These are phyloP conservation scores for Harpagifer antarcticus DNA, from an alignment of 2,797 vertebrate species.

Conservation along the genomic window DNA sequence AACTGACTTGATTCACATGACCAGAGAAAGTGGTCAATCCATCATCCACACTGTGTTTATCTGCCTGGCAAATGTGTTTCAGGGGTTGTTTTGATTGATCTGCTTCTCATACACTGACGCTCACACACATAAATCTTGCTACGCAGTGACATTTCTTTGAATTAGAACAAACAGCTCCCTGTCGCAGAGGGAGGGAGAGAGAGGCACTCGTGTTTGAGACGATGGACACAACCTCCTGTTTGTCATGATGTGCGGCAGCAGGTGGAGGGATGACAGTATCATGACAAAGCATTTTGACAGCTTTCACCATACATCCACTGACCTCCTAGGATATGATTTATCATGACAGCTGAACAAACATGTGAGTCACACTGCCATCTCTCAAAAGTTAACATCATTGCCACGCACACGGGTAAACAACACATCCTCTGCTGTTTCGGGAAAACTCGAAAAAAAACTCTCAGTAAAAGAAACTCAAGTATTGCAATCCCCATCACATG, in stretches of 20 bases:
- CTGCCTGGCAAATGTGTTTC: conserved; percentile 30
- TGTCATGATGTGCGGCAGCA: conserved; percentile 59
- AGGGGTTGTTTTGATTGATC: conserved; percentile 34
- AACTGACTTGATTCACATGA: conserved; percentile 37
- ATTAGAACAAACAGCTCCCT: conserved; percentile 35
- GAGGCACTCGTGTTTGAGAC: conserved; percentile 28
- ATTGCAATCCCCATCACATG: background rate
- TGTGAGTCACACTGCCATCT: conserved; percentile 64
- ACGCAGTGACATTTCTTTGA: conserved; percentile 27
- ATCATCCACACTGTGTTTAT: conserved; percentile 29
- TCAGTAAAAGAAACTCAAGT: background rate
- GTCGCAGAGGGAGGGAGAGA: background rate
- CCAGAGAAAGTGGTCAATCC: conserved; percentile 18
- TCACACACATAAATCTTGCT: conserved; percentile 33
- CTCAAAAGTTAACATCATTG: conserved; percentile 28
- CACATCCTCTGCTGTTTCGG: conserved; percentile 33
- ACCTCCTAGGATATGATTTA: conserved; percentile 68
- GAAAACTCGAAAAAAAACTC: no score
- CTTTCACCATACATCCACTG: conserved; percentile 48
- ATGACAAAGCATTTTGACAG: conserved; percentile 68
- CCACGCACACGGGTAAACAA: conserved; percentile 44
- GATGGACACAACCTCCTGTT: conserved; percentile 40
- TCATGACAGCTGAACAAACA: conserved; percentile 73
- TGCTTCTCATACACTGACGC: conserved; percentile 10
- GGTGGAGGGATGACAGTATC: conserved; percentile 63